Evolutionary conservation across 2,888 invertebrate genomes (phyloP), one percentile per base, ranked within the genome.

Genomic region (Acleris sparsana): DNA sequence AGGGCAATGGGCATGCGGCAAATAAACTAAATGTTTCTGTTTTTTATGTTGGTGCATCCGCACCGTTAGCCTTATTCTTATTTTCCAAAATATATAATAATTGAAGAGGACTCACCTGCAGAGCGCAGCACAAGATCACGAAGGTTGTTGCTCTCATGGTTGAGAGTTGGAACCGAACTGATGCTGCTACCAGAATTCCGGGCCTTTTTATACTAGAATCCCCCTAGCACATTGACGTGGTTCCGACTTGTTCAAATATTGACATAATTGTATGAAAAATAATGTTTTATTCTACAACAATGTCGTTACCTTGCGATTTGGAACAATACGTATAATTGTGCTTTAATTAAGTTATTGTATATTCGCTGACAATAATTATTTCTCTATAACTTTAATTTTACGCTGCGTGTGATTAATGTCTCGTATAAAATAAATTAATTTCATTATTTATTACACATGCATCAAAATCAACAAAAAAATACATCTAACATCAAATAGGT

Each of bases 121-220:
- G 73, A 75, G 81, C 85, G 77, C 88, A 89, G 88, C 84, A 85
- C 76, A 91, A 80, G 92, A 92, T 91, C 92, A 90, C 88, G 74
- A 89, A 81, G 88, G 89, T 75, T 78, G 82, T 77, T 63, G 77
- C 91, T 85, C 92, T 91, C 92, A 92, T 92, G 58, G 76, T 89
- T 74, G 87, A 90, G 91, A 91, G 89, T 80, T 82, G 83, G 76
- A 81, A 85, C 88, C 88, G 85, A 79, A 87, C 89, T 91, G 91
- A 91, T 91, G 78, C 72, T 71, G 69, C 69, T 63, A 62, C 43
- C 66, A 68, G 57, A 70, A 63, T 70, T 67, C 62, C 6, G 44
- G 25, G 67, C 70, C 78, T 73, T 84, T 92, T 85, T 91, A 92
- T 91, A 92, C 82, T 58, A 53, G 69, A 80, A 79, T 69, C 69